Percentiles rank a stretch among this genome's conserved stretches.
Evolutionary conservation across 2,888 invertebrate species (phyloP).

Genomic region (Rhagium mordax): DNA sequence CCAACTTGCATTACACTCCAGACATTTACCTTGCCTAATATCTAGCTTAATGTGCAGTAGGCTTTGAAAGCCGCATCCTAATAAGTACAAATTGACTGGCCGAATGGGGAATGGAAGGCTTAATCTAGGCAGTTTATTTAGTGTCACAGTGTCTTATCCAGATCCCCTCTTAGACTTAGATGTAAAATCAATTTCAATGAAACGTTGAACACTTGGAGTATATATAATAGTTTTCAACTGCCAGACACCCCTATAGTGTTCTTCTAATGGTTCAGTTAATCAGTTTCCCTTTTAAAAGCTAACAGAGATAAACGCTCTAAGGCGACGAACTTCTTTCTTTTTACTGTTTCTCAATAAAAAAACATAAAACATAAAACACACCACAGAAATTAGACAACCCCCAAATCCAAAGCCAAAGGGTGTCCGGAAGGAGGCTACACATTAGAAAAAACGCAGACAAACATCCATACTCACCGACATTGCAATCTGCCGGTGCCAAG

Average conservation of each 20-base stretch:
- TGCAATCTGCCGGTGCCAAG: too few relatives aligned
- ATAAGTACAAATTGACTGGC: slow-evolving; percentile 36
- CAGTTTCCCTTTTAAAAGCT: background rate
- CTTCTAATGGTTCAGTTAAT: background rate
- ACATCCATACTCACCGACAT: too few relatives aligned
- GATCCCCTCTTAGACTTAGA: slow-evolving; percentile 12
- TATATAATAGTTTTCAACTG: background rate
- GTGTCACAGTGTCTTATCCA: slow-evolving; percentile 26
- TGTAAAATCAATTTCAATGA: slow-evolving; percentile 1
- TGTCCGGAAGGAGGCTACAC: too few relatives aligned
- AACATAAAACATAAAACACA: too few relatives aligned
- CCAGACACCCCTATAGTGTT: background rate
- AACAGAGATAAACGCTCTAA: background rate
- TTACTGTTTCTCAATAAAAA: background rate
- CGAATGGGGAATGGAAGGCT: slow-evolving; percentile 28
- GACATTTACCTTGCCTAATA: slow-evolving; percentile 28
- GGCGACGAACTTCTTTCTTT: background rate
- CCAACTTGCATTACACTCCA: background rate
- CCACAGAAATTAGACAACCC: too few relatives aligned
- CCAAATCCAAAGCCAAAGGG: too few relatives aligned
- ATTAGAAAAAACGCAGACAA: too few relatives aligned
- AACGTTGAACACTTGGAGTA: slow-evolving; percentile 3
- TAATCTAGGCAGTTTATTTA: slow-evolving; percentile 31
- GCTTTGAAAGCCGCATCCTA: slow-evolving; percentile 30
- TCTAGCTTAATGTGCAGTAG: slow-evolving; percentile 30